Conservation (phyloP, 2,113 vertebrate species). For the Phylloscopus whistleri region DNA sequence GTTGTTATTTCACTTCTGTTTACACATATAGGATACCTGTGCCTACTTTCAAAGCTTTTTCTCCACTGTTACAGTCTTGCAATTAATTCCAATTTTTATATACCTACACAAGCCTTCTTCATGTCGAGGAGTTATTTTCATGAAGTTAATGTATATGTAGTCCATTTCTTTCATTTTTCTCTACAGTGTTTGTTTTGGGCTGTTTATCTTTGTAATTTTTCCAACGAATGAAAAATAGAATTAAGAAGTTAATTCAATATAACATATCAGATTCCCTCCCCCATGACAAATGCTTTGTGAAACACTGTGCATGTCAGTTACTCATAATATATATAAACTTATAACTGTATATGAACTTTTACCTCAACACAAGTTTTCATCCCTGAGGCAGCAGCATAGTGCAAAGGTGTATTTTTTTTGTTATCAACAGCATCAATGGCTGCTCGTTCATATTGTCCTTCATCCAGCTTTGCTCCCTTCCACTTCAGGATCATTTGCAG, state of each 20-base stretch:
- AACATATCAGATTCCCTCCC: neutral
- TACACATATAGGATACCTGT: neutral
- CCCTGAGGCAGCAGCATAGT: conserved; percentile 97
- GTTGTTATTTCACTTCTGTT: neutral
- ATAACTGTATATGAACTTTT: neutral
- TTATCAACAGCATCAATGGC: conserved; percentile 92
- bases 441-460: conserved; percentile 90
- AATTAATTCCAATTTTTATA: neutral
- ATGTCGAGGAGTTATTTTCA: neutral
- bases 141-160: neutral
- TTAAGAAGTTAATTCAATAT: neutral
- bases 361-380: conserved; percentile 98
- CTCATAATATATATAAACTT: neutral
- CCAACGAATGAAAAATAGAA: neutral
- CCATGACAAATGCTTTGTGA: neutral
- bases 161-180: neutral
- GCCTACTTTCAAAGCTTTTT: neutral
- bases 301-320: neutral
- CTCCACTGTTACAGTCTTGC: neutral
- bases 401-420: conserved; percentile 93
- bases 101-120: neutral
- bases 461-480: conserved; percentile 97
- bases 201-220: neutral
- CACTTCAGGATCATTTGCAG: conserved; percentile 90
- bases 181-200: neutral